Base-by-base conservation (phyloP, 2,888 invertebrate genomes). In the Hanleya hanleyi region DNA sequence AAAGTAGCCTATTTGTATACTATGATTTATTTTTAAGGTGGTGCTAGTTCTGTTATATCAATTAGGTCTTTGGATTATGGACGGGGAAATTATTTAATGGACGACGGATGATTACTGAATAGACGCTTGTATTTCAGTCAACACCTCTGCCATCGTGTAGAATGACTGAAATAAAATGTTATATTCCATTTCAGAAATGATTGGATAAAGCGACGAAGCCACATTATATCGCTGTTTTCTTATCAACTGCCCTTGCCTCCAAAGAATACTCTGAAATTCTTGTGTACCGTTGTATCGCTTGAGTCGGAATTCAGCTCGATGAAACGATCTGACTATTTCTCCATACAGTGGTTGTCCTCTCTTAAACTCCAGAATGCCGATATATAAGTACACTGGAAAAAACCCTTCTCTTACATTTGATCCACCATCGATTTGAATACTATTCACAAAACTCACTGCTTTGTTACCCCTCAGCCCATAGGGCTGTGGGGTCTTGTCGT, bases 101-200 rank as follows among this genome's bases (percentile, higher is more conserved):
- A n/a, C n/a, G n/a, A n/a, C n/a, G n/a, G n/a, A n/a, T n/a, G n/a
- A n/a, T n/a, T n/a, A n/a, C n/a, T n/a, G n/a, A n/a, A n/a, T n/a
- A n/a, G n/a, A n/a, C n/a, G n/a, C n/a, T n/a, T n/a, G n/a, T n/a
- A n/a, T n/a, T n/a, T n/a, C n/a, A n/a, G 62, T 37, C 32, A 77
- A 76, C 26, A 74, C 76, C 5, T 70, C 71, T 32, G 75, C 64
- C 47, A 80, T 74, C 18, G 49, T 71, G 12, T 78, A 73, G 15
- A 80, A 77, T 9, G 77, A 57, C 33, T 64, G 50, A 33, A 79
- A 22, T 68, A 77, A 37, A n/a, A 77, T 22, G 32, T 73, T 29
- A 4, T 69, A 62, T 57, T 78, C 78, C 0, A 67, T 66, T 7
- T 18, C 18, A 2, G 74, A 70, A 29, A 77, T 70, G 4, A 71